These are phyloP conservation scores for Pristionchus entomophagus DNA, from an alignment of 2,888 invertebrate genomes.

Conservation along the genomic window DNA sequence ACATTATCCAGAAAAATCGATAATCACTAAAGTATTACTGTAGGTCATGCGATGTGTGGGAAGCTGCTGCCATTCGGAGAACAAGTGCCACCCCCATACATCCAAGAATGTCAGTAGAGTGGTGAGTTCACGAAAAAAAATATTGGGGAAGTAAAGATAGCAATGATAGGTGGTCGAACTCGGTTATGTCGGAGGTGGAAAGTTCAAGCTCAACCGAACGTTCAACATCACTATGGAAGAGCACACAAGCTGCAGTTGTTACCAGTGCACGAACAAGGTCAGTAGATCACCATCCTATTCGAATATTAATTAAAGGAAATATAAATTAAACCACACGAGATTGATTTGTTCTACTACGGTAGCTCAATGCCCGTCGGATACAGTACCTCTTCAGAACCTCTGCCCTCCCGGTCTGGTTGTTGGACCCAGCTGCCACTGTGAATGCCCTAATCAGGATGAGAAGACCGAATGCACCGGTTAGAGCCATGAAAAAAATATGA, in stretches of 20 bases:
- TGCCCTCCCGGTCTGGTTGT: constrained; percentile 25
- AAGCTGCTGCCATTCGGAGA: constrained; percentile 58
- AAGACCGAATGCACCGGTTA: constrained; percentile 26
- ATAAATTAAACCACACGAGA: no score
- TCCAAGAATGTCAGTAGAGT: constrained; percentile 56
- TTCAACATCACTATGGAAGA: constrained; percentile 64
- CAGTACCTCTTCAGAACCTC: neutral
- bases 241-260: constrained; percentile 63
- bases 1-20: neutral
- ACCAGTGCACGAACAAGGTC: constrained; percentile 56
- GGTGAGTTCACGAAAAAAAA: constrained; percentile 43
- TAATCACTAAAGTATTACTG: neutral
- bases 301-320: no score
- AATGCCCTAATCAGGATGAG: constrained; percentile 41
- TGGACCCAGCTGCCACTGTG: constrained; percentile 33
- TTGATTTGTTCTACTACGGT: no score
- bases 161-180: constrained; percentile 54
- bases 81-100: constrained; percentile 59
- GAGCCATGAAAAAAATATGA: neutral
- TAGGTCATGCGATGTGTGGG: constrained; percentile 64
- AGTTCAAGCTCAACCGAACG: constrained; percentile 61
- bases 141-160: neutral
- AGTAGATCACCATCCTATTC: neutral
- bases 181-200: constrained; percentile 58
- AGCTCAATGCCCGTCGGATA: no score